Conservation (phyloP, 1,140 invertebrate species). For the Leptinotarsa undecemlineata region DNA sequence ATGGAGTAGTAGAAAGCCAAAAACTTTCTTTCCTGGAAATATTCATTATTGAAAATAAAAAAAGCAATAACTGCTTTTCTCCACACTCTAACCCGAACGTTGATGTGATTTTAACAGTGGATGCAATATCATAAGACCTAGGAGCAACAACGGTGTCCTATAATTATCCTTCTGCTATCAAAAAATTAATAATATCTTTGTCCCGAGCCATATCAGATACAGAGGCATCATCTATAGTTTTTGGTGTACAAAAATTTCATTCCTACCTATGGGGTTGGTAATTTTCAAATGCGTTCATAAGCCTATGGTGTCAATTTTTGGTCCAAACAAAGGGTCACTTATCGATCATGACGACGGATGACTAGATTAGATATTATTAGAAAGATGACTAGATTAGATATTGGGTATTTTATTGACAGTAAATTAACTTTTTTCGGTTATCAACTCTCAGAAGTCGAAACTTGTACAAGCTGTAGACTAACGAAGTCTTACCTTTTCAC, state of each 20-base stretch:
- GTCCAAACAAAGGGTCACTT: neutral
- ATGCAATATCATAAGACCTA: neutral
- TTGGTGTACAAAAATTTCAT: neutral
- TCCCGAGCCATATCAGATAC: neutral
- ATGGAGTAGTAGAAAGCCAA: too few relatives aligned
- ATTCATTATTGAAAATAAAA: neutral
- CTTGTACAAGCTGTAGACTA: too few relatives aligned
- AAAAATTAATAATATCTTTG: neutral
- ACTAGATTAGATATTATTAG: too few relatives aligned
- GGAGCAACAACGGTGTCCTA: neutral
- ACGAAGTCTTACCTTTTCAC: too few relatives aligned
- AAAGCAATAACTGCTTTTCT: neutral
- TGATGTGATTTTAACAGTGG: neutral
- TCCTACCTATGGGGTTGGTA: neutral
- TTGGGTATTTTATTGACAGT: too few relatives aligned
- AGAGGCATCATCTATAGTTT: neutral
- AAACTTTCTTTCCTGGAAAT: too few relatives aligned
- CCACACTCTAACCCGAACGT: neutral
- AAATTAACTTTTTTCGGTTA: too few relatives aligned
- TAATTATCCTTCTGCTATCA: neutral
- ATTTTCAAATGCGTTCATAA: neutral
- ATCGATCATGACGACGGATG: neutral
- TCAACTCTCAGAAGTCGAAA: too few relatives aligned
- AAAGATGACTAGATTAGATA: too few relatives aligned
- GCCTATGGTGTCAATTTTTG: neutral